These are phyloP conservation scores for Orientallactaga sibirica DNA, from an alignment of 2,797 vertebrate species.

Conservation along the genomic window DNA sequence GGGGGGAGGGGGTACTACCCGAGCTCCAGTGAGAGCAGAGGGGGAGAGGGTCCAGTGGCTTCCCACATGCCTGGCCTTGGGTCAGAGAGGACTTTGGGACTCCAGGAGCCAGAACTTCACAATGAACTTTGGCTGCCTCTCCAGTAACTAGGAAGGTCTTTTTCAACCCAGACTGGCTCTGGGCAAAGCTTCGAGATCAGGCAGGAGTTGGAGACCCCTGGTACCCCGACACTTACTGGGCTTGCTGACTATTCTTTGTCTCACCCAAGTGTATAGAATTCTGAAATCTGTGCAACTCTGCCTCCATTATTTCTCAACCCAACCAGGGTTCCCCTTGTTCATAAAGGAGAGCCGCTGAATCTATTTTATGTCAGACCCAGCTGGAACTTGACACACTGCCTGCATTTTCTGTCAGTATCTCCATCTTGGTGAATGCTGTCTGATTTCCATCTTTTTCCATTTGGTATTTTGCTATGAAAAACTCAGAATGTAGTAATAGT, in stretches of 20 bases:
- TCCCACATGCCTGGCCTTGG: neutral
- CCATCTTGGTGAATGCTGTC: constrained; percentile 34
- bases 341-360: constrained; percentile 28
- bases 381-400: constrained; percentile 6
- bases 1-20: neutral
- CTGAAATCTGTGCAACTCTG: neutral
- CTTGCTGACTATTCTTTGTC: neutral
- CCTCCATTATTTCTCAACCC: neutral
- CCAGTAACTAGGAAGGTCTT: neutral
- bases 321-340: neutral
- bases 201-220: neutral
- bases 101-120: neutral
- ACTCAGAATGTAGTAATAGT: constrained; percentile 28
- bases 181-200: neutral
- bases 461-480: constrained; percentile 52
- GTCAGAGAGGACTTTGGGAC: neutral
- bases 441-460: constrained; percentile 32
- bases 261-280: neutral
- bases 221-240: rapidly evolving
- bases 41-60: neutral
- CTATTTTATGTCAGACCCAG: neutral
- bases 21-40: constrained; percentile 26
- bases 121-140: constrained; percentile 38
- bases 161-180: neutral
- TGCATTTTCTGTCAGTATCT: constrained; percentile 29